Evolutionary conservation across 2,113 vertebrate species (phyloP).

Genomic region (Actinemys pallida): DNA sequence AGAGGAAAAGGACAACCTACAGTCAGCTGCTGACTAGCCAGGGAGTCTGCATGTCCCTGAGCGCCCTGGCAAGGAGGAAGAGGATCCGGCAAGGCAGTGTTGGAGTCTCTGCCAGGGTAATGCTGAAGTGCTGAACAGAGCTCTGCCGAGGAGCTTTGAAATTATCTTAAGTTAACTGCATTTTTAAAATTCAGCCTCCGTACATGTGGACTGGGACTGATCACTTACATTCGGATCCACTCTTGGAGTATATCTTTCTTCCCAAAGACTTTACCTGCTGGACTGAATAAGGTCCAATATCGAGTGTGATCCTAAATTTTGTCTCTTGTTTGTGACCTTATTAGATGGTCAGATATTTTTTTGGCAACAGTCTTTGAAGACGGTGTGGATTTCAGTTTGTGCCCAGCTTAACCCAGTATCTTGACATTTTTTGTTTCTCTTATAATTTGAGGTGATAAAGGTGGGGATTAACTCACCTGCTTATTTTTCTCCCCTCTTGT

Average conservation of each 20-base stretch:
- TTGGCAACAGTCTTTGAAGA: constrained; percentile 68
- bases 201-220: constrained; percentile 25
- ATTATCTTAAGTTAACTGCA: neutral
- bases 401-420: constrained; percentile 71
- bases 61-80: constrained; percentile 58
- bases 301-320: constrained; percentile 45
- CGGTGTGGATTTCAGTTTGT: constrained; percentile 71
- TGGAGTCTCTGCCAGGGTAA: constrained; percentile 51
- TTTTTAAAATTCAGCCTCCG: constrained; percentile 46
- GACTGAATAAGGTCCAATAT: constrained; percentile 27
- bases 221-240: constrained; percentile 37
- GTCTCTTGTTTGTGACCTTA: constrained; percentile 52
- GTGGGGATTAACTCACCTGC: constrained; percentile 49
- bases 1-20: constrained; percentile 80
- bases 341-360: constrained; percentile 53
- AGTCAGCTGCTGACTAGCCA: constrained; percentile 78
- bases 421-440: constrained; percentile 71
- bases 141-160: constrained; percentile 45
- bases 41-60: accelerated
- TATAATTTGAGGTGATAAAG: constrained; percentile 66
- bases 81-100: constrained; percentile 17
- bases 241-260: constrained; percentile 24
- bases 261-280: constrained; percentile 65
- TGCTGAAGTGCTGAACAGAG: constrained; percentile 46
- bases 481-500: constrained; percentile 56